Base-by-base conservation (phyloP, 2,888 invertebrate genomes). In the Coenonympha glycerion region DNA sequence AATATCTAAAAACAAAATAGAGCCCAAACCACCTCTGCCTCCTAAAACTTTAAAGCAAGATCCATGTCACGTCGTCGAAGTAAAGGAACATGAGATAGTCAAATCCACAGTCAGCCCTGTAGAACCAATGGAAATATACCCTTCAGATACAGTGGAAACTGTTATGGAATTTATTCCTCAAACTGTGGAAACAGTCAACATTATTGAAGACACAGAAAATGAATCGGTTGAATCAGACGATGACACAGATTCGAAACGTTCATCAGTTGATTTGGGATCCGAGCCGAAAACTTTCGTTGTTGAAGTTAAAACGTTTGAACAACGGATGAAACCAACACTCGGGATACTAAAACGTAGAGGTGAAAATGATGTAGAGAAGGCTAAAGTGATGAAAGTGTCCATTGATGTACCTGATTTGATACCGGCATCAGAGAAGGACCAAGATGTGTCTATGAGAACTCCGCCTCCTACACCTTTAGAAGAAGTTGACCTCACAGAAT, bases 11-110 rank as follows among this genome's bases (percentile, higher is more conserved):
- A 88, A 90, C 64, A 68, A 68, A 52, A 67, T 74, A 15, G 65
- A 64, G 2, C 63, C 69, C 26, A 58, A 62, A 26, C 57, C 59
- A 9, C 55, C 51, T 2, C 24, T 28, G 6, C 34, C 41, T 18
- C 49, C 34, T 22, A 57, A 62, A 22, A 61, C 57, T 6, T 54
- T 59, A 4, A 64, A 60, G 37, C 50, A 60, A 8, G 69, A 76
- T 45, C 55, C 86, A 4, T 89, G 89, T 45, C 90, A 89, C 59
- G 85, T 92, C 58, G 93, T 93, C 9, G 93, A 90, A 64, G 89
- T 93, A 1, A 90, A 88, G 57, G 92, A 90, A 65, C 90, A 88
- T 65, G 92, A 93, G 72, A 91, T 93, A 42, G 76, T 90, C 1
- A 91, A 91, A 67, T 89, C 91, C 11, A 88, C 90, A 52, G 90